phyloP scores from a whole-genome alignment of 2,113 vertebrate species.

The Platysternon megacephalum region DNA sequence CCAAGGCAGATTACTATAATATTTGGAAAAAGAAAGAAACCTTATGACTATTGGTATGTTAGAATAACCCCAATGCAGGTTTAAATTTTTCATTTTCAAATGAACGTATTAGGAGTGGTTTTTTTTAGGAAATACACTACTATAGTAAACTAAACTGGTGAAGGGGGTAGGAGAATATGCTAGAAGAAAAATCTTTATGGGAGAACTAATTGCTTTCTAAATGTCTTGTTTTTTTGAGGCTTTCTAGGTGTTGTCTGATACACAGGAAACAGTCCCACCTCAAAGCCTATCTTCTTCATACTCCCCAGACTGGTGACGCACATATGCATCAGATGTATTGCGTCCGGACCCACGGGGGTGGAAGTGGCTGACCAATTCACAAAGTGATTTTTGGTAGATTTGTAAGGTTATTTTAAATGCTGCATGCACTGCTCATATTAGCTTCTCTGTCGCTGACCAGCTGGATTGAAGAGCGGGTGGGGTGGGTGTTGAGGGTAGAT shows the following conservation, averaged over 20 bases:
- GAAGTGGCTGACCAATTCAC: conserved; percentile 5
- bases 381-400: not conserved
- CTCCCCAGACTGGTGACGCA: conserved; percentile 24
- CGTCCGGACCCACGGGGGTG: conserved; percentile 30
- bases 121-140: not conserved
- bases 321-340: not conserved
- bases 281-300: not conserved
- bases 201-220: not conserved
- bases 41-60: not conserved
- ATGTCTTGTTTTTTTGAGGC: not conserved
- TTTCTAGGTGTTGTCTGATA: conserved; percentile 14
- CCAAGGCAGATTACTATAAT: conserved; percentile 7
- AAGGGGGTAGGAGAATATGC: conserved; percentile 37
- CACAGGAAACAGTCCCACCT: not conserved
- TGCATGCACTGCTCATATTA: not conserved
- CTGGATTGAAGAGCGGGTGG: not conserved
- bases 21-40: conserved; percentile 24
- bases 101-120: not conserved
- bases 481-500: conserved; percentile 20
- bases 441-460: conserved; percentile 31
- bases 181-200: conserved; percentile 18
- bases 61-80: not conserved
- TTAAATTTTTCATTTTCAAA: conserved; percentile 31
- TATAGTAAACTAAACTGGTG: not conserved
- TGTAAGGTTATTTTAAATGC: conserved; percentile 2